phyloP scores from a whole-genome alignment of 2,888 invertebrate species.

The Mythimna lalbum region DNA sequence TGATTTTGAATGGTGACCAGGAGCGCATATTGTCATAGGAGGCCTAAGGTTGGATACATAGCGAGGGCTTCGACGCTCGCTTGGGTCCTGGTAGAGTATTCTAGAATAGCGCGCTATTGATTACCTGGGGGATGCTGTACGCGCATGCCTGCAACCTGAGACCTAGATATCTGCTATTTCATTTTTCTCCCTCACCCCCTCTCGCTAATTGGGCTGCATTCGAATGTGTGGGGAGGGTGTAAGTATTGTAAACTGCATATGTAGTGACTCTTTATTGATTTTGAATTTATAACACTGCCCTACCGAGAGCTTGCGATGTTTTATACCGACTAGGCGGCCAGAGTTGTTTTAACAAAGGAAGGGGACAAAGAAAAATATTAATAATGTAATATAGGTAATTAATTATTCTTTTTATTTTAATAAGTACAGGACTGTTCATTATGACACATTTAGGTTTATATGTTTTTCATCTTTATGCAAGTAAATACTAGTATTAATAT shows the following conservation, averaged over 20 bases:
- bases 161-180: constrained; percentile 24
- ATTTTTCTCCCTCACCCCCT: constrained; percentile 20
- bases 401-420: too few species aligned
- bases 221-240: constrained; percentile 1
- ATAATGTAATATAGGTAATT: too few species aligned
- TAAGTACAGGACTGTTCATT: too few species aligned
- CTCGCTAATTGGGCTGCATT: constrained; percentile 16
- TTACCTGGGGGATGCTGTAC: constrained; percentile 16
- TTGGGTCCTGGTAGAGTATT: constrained; percentile 39
- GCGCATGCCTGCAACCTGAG: constrained; percentile 36
- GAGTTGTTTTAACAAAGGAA: background rate
- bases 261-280: constrained; percentile 21
- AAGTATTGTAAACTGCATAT: constrained; percentile 6
- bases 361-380: too few species aligned
- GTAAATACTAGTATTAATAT: too few species aligned
- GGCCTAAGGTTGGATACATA: background rate
- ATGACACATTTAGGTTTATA: too few species aligned
- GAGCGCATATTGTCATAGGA: constrained; percentile 10
- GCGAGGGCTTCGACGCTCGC: background rate
- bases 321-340: background rate
- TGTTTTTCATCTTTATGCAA: too few species aligned
- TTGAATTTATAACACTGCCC: background rate
- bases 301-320: background rate
- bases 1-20: constrained; percentile 43
- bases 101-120: constrained; percentile 26